Base-by-base conservation (phyloP, 2,888 invertebrate species). In the Epicampocera succincta region DNA sequence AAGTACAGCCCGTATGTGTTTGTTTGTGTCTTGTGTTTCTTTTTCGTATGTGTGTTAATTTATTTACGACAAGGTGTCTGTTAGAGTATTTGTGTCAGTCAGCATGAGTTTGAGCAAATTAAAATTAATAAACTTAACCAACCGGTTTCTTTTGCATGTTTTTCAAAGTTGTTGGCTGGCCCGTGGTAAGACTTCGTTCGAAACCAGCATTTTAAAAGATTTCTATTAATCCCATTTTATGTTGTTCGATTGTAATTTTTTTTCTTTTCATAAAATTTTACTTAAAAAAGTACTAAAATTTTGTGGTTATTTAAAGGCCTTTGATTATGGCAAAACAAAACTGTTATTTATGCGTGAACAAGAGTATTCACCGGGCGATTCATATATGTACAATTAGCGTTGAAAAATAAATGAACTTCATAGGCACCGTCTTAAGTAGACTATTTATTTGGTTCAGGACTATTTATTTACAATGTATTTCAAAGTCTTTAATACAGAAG, bases 131-230 rank as follows among this genome's bases (percentile, higher is more conserved):
- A 78, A 78, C 58, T 69, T 71, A 78, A 69, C 69, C 77, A 78
- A 82, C 81, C 69, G 77, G 81, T 82, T 82, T 63, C 68, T 63
- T 74, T 56, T 15, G 11, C 33, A 65, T 68, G 52, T 61, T 76
- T 73, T 61, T n/a, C 44, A 69, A 48, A 69, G 17, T 61, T 25
- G 42, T 50, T 33, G n/a, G 52, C 2, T 38, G 13, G 33, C 29
- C 21, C 9, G 50, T 56, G 29, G 9, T 15, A 38, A 33, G 33
- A 56, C 46, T 25, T 29, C 12, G 15, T 25, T 29, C 12, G 15
- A 72, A 61, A 40, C 46, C 21, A 40, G n/a, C 11, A 12, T 38
- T 68, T 58, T 68, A 61, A 33, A 33, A 40, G 44, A 33, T 60
- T 50, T 78, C 44, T 60, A 38, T 33, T 52, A 72, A 72, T 66